Conservation (phyloP, 2,888 invertebrate genomes). For the Drosophila cognata region DNA sequence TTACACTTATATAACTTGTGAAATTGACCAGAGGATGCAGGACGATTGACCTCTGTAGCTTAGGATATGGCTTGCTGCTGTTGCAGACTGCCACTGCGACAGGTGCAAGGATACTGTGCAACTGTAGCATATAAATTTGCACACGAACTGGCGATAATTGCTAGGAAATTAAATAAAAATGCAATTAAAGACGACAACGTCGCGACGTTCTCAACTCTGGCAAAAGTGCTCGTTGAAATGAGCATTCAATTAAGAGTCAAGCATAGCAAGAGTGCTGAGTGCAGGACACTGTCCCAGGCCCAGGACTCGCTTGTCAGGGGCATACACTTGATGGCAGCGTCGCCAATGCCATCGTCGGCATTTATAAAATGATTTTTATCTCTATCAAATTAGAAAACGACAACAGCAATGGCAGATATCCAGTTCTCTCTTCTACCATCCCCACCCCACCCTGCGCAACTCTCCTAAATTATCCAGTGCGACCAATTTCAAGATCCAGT, state of each 20-base stretch:
- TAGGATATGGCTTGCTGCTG: conserved; percentile 47
- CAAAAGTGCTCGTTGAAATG: conserved; percentile 52
- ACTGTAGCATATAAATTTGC: conserved; percentile 67
- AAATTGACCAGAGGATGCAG: conserved; percentile 54
- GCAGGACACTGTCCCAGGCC: conserved; percentile 20
- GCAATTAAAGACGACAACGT: conserved; percentile 76
- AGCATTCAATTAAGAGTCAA: conserved; percentile 71
- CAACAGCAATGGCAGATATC: conserved; percentile 46
- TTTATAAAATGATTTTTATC: conserved; percentile 79
- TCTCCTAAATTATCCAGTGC: conserved; percentile 1
- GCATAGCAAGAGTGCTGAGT: conserved; percentile 14
- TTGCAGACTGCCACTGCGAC: conserved; percentile 44
- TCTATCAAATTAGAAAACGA: conserved; percentile 78
- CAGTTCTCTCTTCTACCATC: background rate
- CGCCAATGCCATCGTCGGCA: conserved; percentile 55
- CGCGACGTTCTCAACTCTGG: conserved; percentile 40
- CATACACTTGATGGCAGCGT: conserved; percentile 56
- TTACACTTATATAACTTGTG: conserved; percentile 6
- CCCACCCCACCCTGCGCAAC: background rate
- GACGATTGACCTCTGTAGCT: conserved; percentile 69
- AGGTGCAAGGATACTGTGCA: conserved; percentile 24
- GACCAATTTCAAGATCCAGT: conserved; percentile 63
- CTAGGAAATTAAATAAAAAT: conserved; percentile 82
- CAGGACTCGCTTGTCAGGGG: conserved; percentile 51
- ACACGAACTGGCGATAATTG: conserved; percentile 79